Base-by-base conservation (phyloP, 2,888 invertebrate genomes). In the Melolontha melolontha region DNA sequence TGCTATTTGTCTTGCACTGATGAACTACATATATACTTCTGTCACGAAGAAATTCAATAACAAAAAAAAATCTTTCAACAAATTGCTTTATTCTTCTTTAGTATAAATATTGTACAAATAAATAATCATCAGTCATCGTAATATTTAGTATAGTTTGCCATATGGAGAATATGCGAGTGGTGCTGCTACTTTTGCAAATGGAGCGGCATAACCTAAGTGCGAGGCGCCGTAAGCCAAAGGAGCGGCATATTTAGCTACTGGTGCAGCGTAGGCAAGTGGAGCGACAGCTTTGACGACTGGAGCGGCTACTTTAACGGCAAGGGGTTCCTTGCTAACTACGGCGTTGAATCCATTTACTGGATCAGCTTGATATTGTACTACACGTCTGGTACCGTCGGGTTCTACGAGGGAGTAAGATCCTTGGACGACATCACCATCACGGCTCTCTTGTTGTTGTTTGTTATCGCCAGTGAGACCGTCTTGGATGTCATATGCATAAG, bases 321-420 rank as follows among this genome's bases (percentile, higher is more conserved):
- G 59, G 1, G 89, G 88, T 73, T 88, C 88, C 75, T 86, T 87
- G 81, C 87, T 88, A 0, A 90, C 89, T 50, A 89, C 86, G 8
- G 89, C 89, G 80, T 89, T 89, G 83, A 89, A 89, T 1, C 89
- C 89, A 73, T 88, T 87, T 63, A 86, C 84, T 27, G 88, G 87
- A 77, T 89, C 89, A 22, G 89, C 88, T 44, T 85, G 84, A 79
- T 87, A 87, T 74, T 86, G 85, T 8, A 87, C 87, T 73, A 84
- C 80, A 70, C 87, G 83, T 71, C 83, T 81, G 65, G 84, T 85
- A 74, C 87, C 87, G 75, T 87, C 87, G 71, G 87, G 83, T 76
- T 87, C 87, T 57, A 84, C 81, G 5, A 87, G 77, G 27, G 85
- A 85, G 78, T 87, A 87, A 72, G 84, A 82, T 65, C 87, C 87